Percentiles rank a stretch among this genome's conserved stretches.
phyloP scores from a whole-genome alignment of 2,888 invertebrate genomes.

The Psylliodes chrysocephalus region DNA sequence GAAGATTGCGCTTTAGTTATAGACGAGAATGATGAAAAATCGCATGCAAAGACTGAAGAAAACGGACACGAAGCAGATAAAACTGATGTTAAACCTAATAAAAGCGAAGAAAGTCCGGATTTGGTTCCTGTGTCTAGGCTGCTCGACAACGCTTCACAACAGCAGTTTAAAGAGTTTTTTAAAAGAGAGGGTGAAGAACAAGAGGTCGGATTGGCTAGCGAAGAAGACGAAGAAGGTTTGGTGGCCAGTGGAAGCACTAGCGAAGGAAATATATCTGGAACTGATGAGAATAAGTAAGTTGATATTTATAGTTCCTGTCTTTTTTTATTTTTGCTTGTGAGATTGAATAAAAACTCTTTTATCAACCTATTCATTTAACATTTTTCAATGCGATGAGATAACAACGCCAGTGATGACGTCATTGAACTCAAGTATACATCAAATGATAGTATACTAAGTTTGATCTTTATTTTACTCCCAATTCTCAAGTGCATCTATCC shows the following conservation, averaged over 20 bases:
- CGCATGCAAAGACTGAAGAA: slow-evolving; percentile 52
- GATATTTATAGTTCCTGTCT: no score
- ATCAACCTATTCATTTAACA: no score
- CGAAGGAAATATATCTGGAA: slow-evolving; percentile 85
- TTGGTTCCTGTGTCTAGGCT: slow-evolving; percentile 82
- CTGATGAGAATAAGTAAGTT: slow-evolving; percentile 82
- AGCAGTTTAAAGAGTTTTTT: slow-evolving; percentile 75
- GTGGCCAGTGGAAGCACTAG: slow-evolving; percentile 82
- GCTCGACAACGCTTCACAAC: slow-evolving; percentile 77
- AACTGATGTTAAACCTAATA: slow-evolving; percentile 49
- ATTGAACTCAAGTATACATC: no score
- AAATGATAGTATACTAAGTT: no score
- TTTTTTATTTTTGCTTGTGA: no score
- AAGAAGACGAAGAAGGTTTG: slow-evolving; percentile 82
- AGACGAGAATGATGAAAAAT: slow-evolving; percentile 69
- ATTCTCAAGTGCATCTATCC: no score
- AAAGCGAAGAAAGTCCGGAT: slow-evolving; percentile 70
- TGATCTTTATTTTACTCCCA: no score
- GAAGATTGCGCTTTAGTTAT: slow-evolving; percentile 74
- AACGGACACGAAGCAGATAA: slow-evolving; percentile 44
- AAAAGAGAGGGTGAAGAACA: slow-evolving; percentile 66
- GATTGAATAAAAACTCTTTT: no score
- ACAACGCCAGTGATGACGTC: no score
- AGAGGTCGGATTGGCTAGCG: slow-evolving; percentile 63
- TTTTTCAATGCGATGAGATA: no score